Evolutionary conservation across 2,113 vertebrate genomes (phyloP).

Genomic region (Phycodurus eques): DNA sequence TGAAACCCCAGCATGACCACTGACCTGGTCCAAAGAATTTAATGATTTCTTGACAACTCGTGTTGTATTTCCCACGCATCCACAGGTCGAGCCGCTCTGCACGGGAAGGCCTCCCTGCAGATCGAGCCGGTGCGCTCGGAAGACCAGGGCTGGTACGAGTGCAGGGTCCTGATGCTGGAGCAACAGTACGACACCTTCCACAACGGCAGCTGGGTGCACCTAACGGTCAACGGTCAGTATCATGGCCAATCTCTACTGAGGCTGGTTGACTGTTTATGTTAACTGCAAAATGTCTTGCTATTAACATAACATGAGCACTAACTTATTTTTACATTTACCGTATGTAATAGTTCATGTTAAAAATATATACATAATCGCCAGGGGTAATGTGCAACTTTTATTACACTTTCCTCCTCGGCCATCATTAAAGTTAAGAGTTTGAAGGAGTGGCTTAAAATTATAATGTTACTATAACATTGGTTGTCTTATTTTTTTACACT

Average conservation of each 20-base stretch:
- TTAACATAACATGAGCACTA: not conserved
- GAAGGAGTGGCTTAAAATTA: no score
- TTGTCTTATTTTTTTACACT: no score
- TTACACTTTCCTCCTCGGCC: no score
- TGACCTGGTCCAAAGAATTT: not conserved
- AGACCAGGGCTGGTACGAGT: conserved; percentile 99
- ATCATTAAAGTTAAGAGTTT: no score
- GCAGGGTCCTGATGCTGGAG: conserved; percentile 96
- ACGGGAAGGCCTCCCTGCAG: conserved; percentile 94
- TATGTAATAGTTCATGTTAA: not conserved
- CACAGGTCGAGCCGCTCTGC: conserved; percentile 90
- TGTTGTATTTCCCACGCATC: not conserved
- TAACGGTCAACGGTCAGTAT: conserved; percentile 93
- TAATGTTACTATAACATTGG: no score
- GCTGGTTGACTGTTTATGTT: no score
- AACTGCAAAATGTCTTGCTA: not conserved
- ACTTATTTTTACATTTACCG: not conserved
- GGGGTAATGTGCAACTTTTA: not conserved
- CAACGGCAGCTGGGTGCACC: conserved; percentile 99
- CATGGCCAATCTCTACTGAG: not conserved
- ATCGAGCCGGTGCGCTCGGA: conserved; percentile 92
- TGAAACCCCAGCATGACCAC: not conserved
- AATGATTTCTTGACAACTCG: not conserved
- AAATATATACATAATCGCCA: not conserved
- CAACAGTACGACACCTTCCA: conserved; percentile 98